A percentile compares a stretch with the other conserved stretches of the same genome.
These are phyloP conservation scores for Oncorhynchus gorbuscha DNA, from an alignment of 2,113 vertebrate genomes.

Conservation along the genomic window DNA sequence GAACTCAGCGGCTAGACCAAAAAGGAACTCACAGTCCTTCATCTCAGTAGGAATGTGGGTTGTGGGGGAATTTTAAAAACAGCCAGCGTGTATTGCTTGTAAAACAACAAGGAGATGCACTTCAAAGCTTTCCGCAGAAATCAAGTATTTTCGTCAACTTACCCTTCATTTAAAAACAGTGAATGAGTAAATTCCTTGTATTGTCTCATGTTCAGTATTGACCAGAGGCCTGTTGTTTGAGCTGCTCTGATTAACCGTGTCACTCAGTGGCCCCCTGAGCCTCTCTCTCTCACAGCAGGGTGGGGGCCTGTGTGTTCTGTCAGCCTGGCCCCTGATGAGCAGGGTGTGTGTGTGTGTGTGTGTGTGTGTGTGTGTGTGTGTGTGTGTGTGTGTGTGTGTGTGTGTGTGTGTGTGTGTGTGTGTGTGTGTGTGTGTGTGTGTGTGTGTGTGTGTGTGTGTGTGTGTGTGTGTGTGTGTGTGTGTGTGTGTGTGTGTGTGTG, in stretches of 20 bases:
- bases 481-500: constrained; percentile 7
- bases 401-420: no score
- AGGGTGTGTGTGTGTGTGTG: background rate
- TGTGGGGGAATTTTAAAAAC: background rate
- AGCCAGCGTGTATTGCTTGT: background rate
- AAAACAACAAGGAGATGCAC: background rate
- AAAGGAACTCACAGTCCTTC: background rate
- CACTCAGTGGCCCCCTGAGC: constrained; percentile 44
- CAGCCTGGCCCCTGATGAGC: no score
- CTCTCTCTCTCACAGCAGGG: constrained; percentile 46
- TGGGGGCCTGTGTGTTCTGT: no score
- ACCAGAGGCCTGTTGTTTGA: constrained; percentile 13
- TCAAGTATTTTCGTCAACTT: no score
- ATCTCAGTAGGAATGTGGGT: background rate
- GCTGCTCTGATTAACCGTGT: constrained; percentile 59
- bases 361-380: no score
- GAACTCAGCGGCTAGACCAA: background rate
- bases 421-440: no score
- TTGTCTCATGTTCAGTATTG: constrained; percentile 36
- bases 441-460: constrained; percentile 7
- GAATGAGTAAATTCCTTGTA: constrained; percentile 22
- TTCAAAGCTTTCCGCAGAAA: no score
- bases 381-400: no score
- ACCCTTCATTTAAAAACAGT: no score
- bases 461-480: background rate